Base-by-base conservation (phyloP, 2,797 vertebrate genomes). In the Manis javanica region DNA sequence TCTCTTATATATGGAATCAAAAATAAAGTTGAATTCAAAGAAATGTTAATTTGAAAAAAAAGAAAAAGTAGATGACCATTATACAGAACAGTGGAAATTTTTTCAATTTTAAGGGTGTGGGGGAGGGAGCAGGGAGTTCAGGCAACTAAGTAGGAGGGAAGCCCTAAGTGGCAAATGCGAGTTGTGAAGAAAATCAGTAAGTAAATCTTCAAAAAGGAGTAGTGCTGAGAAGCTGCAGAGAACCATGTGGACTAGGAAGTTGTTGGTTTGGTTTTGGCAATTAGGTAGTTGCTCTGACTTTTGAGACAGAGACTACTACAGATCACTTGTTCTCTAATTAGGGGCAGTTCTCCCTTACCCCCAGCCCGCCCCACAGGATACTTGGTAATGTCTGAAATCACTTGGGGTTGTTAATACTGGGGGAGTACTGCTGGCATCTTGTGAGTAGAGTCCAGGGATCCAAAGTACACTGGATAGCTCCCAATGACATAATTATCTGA, bases 1-100 rank as follows among this genome's bases (percentile, higher is more conserved):
- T 46, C 46, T 46, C 46, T 39, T 39, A 46, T 46, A 46, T 46
- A 46, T 46, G 46, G 46, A 46, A 46, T 46, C 8, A 11, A 11
- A 46, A 46, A 46, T 46, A 46, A 46, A 46, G 46, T 46, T 46
- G 91, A 57, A 64, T 66, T 95, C 78, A 93, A 75, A 90, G 66
- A 93, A 57, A 64, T 84, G 34, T 64, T 78, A 64, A 93, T 89
- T 93, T 89, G 8, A 39, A 31, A 83, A 83, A 87, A 79, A 84
- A 31, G n/a, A 66, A n/a, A 87, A 82, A 53, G 24, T 61, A 6
- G 55, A 90, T 11, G 12, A 90, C 19, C 66, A 3, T 46, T 49
- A 29, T 81, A 34, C 12, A 29, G 2, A 85, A 39, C 49, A 51
- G 39, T 63, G 34, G 26, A 42, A 10, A 69, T 42, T 15, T 61